Evolutionary conservation across 2,888 invertebrate species (phyloP).

Genomic region (Cotesia congregata): DNA sequence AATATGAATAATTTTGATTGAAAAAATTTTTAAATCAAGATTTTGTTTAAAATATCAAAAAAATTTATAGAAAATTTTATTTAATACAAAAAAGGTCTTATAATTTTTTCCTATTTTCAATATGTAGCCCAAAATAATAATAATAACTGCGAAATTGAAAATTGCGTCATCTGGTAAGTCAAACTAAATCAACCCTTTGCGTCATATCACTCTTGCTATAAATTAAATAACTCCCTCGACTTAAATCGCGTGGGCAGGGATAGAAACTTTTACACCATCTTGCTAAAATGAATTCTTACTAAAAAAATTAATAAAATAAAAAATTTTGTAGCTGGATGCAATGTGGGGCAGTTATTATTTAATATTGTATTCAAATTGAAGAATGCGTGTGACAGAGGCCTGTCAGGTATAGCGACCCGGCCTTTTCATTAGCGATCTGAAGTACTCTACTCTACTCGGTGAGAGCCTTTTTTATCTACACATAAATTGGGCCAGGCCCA

Average conservation of each 20-base stretch:
- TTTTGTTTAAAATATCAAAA: too few species aligned
- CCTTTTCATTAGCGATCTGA: constrained; percentile 52
- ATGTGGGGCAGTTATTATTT: not conserved
- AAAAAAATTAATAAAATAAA: too few species aligned
- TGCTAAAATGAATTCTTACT: not conserved
- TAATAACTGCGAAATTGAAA: constrained; percentile 63
- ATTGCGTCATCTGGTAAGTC: constrained; percentile 63
- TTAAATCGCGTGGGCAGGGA: not conserved
- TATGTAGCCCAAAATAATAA: not conserved
- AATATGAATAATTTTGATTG: too few species aligned
- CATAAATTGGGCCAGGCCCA: constrained; percentile 22
- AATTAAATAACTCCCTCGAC: not conserved
- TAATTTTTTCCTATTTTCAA: not conserved
- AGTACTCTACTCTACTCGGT: constrained; percentile 54
- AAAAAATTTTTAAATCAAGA: too few species aligned
- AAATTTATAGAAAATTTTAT: not conserved
- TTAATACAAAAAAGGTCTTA: not conserved
- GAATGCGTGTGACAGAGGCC: constrained; percentile 14
- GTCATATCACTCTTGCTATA: constrained; percentile 5
- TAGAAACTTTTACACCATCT: not conserved
- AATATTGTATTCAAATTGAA: constrained; percentile 18
- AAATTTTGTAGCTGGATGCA: not conserved
- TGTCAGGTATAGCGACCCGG: constrained; percentile 45
- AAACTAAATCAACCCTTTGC: constrained; percentile 54
- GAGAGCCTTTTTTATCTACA: constrained; percentile 13